Evolutionary conservation across 2,113 vertebrate species (phyloP), one percentile per base, ranked within the genome.

Genomic region (Thinocorus orbignyianus): DNA sequence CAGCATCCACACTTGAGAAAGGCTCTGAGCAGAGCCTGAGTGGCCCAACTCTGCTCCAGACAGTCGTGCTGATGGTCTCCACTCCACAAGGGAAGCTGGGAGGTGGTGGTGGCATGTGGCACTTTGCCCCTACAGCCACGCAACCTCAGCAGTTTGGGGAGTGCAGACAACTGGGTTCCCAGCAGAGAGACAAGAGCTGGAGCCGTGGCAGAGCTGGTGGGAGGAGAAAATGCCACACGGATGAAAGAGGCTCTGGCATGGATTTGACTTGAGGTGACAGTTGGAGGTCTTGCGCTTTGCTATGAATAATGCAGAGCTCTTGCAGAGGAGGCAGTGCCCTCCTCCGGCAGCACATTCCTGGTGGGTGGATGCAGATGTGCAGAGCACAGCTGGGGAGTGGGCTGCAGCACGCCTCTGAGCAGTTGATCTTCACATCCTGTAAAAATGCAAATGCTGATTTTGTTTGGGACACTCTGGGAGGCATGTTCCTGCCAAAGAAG

Each of bases 401-500:
- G 18, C 80, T 12, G 31, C 41, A 49, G 54, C 41, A 10, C 1
- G 1, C 20, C 46, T 9, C 64, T 51, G 5, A 18, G 42, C 6
- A 2, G 20, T 25, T 54, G 52, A 23, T 68, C 66, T 31, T 41
- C 41, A 11, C 3, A 1, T 8, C 1, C 0, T 17, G 26, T 24
- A 30, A 74, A 57, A 81, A 70, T 30, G 44, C 37, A 10, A 14
- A 57, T 16, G 19, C 14, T 0, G 3, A 13, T 39, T 30, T 54
- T 66, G 9, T 28, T 39, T 17, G 28, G 72, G 52, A 17, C 15
- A 5, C 17, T 26, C 2, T 68, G 51, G 83, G 61, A 91, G 24
- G 41, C 28, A 9, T 39, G 19, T 14, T 15, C 48, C 46, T 57
- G 72, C 66, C 24, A 17, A 41, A 17, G 11, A 51, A 37, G 30